These are phyloP conservation scores for Pelodiscus sinensis DNA, from an alignment of 2,113 vertebrate species.

Conservation along the genomic window DNA sequence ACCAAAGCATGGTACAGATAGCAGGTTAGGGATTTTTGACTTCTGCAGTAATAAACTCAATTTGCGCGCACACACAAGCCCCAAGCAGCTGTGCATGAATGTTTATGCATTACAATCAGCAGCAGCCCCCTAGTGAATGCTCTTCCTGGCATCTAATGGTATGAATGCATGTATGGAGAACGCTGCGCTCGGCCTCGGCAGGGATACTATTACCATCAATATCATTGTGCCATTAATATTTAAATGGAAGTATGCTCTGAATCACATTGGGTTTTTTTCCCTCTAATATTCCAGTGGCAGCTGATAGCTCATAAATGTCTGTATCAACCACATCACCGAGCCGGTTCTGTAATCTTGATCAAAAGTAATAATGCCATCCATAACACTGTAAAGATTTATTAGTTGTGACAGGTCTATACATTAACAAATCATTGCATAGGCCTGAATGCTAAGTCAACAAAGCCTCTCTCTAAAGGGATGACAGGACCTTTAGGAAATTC, in stretches of 20 bases:
- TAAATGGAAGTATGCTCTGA: constrained; percentile 62
- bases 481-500: background rate
- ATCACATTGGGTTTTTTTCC: constrained; percentile 32
- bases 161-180: background rate
- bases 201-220: constrained; percentile 40
- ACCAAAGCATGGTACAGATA: background rate
- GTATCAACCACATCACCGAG: constrained; percentile 51
- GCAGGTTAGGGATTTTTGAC: background rate
- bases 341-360: constrained; percentile 67
- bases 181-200: background rate
- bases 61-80: background rate
- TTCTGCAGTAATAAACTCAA: background rate
- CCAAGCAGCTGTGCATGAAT: background rate
- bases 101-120: constrained; percentile 27
- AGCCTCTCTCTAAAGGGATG: background rate
- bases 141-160: constrained; percentile 31
- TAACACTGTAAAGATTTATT: constrained; percentile 72
- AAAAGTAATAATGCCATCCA: constrained; percentile 75
- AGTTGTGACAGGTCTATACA: constrained; percentile 66
- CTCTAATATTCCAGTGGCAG: constrained; percentile 36
- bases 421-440: constrained; percentile 61
- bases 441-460: constrained; percentile 55
- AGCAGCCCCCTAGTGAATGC: background rate
- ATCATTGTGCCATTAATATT: constrained; percentile 61
- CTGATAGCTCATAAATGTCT: constrained; percentile 42